Percentiles rank a stretch among this genome's conserved stretches.
Evolutionary conservation across 2,888 invertebrate species (phyloP).

Genomic region (Zele albiditarsus): DNA sequence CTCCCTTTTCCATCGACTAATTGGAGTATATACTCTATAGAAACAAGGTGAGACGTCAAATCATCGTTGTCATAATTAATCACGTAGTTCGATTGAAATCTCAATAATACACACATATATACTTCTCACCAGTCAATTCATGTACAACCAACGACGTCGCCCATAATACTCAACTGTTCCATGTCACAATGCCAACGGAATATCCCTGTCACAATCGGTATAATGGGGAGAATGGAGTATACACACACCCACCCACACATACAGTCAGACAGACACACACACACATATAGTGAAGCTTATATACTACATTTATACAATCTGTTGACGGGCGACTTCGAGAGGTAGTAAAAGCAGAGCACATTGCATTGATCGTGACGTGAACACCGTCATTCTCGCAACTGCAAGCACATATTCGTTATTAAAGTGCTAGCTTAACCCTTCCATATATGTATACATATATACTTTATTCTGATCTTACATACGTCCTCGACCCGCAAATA

Average conservation of each 20-base stretch:
- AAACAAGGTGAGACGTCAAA: conserved; percentile 34
- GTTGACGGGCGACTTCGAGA: neutral
- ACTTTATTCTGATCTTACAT: conserved; percentile 44
- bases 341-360: conserved; percentile 50
- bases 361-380: conserved; percentile 66
- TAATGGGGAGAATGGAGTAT: conserved; percentile 27
- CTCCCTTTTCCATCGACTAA: conserved; percentile 10
- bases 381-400: conserved; percentile 59
- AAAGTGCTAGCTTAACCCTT: conserved; percentile 56
- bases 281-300: conserved; percentile 12
- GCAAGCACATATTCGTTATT: conserved; percentile 68
- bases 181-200: neutral
- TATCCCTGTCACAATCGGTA: conserved; percentile 26
- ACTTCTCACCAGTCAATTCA: neutral
- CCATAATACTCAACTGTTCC: conserved; percentile 5
- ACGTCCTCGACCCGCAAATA: conserved; percentile 37
- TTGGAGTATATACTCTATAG: conserved; percentile 6
- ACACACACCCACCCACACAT: conserved; percentile 14
- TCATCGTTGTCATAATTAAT: conserved; percentile 41
- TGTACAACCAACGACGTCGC: neutral
- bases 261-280: too few relatives aligned
- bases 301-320: conserved; percentile 12
- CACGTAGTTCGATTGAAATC: conserved; percentile 34
- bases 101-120: conserved; percentile 14
- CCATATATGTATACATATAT: conserved; percentile 37